phyloP scores from a whole-genome alignment of 2,888 invertebrate genomes.

The Trichogramma evanescens region DNA sequence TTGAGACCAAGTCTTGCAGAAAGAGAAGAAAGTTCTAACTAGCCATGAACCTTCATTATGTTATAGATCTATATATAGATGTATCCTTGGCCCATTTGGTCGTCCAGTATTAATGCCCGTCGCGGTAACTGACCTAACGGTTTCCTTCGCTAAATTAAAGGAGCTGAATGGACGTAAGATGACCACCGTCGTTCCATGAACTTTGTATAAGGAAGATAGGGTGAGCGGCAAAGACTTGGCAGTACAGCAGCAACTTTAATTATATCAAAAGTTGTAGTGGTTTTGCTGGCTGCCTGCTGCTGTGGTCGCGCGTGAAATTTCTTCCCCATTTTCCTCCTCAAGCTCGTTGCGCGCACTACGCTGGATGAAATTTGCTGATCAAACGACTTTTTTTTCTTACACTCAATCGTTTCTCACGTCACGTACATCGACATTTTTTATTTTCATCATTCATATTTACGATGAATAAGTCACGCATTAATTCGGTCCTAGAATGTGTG shows the following conservation, averaged over 20 bases:
- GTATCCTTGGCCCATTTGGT: constrained; percentile 33
- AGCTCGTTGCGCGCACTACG: too few species aligned
- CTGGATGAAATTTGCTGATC: too few species aligned
- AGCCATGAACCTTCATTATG: constrained; percentile 44
- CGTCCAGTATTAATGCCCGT: constrained; percentile 36
- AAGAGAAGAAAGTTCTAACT: constrained; percentile 25
- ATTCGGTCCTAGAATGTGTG: too few species aligned
- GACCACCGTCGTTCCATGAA: constrained; percentile 26
- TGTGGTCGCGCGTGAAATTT: too few species aligned
- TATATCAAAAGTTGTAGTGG: constrained; percentile 32
- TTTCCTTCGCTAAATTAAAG: constrained; percentile 42
- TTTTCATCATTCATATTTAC: too few species aligned
- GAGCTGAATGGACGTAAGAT: constrained; percentile 41
- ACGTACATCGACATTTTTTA: too few species aligned
- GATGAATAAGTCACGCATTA: too few species aligned
- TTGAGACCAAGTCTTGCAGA: constrained; percentile 4
- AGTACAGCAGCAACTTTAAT: constrained; percentile 27
- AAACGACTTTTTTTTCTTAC: too few species aligned
- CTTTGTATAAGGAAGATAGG: neutral
- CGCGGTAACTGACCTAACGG: constrained; percentile 40
- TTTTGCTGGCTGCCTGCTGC: neutral
- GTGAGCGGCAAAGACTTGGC: neutral
- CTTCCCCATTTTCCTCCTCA: too few species aligned
- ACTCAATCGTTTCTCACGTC: too few species aligned
- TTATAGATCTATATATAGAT: constrained; percentile 23